Percentiles rank a stretch among this genome's conserved stretches.
These are phyloP conservation scores for Hypolimnas misippus DNA, from an alignment of 2,888 invertebrate species.

Conservation along the genomic window DNA sequence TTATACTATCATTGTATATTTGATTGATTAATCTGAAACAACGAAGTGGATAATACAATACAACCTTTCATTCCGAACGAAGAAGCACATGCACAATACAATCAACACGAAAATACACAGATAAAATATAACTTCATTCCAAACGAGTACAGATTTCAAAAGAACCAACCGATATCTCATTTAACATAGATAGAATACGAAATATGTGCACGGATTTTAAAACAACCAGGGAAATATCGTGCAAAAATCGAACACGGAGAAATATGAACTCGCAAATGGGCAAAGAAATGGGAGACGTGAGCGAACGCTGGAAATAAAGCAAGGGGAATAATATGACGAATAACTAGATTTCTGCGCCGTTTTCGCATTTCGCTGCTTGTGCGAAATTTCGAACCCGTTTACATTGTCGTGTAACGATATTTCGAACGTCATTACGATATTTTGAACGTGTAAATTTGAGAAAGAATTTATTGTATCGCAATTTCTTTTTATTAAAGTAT, in stretches of 20 bases:
- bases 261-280: slow-evolving; percentile 3
- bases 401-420: background rate
- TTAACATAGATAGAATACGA: background rate
- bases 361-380: slow-evolving; percentile 21
- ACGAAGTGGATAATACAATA: no score
- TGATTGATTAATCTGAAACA: no score
- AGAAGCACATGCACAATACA: background rate
- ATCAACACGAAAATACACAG: background rate
- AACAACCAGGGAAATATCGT: slow-evolving; percentile 1
- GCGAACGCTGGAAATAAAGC: slow-evolving; percentile 16
- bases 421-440: background rate
- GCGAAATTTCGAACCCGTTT: slow-evolving; percentile 9
- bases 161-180: background rate
- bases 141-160: background rate
- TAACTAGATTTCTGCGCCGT: slow-evolving; percentile 25
- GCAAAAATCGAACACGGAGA: slow-evolving; percentile 4
- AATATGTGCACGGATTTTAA: slow-evolving; percentile 7
- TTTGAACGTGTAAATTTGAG: background rate
- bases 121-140: background rate
- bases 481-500: background rate
- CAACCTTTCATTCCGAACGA: no score
- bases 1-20: no score
- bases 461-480: background rate
- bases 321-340: slow-evolving; percentile 27
- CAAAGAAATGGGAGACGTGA: slow-evolving; percentile 12